Percentiles rank a stretch among this genome's conserved stretches.
phyloP scores from a whole-genome alignment of 2,888 invertebrate genomes.

The Sarcophaga variegata region DNA sequence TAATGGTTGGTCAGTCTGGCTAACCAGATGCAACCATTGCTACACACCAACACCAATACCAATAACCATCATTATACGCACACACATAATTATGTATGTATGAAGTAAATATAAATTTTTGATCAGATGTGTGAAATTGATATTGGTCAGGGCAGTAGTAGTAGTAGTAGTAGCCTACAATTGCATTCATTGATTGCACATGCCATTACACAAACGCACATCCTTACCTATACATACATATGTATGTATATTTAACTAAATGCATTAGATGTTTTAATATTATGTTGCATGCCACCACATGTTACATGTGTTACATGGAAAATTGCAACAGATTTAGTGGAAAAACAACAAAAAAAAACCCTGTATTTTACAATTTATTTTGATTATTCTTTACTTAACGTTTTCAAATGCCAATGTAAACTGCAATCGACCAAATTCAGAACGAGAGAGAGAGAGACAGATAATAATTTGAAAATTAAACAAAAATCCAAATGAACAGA shows the following conservation, averaged over 20 bases:
- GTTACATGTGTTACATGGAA: slow-evolving; percentile 26
- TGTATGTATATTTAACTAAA: neutral
- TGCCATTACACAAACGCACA: too few relatives aligned
- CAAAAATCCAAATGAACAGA: slow-evolving; percentile 15
- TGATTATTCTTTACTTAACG: slow-evolving; percentile 23
- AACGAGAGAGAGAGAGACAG: neutral
- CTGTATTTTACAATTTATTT: slow-evolving; percentile 22
- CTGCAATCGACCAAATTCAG: slow-evolving; percentile 8
- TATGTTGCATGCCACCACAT: neutral
- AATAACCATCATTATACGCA: neutral
- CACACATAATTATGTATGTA: slow-evolving; percentile 12
- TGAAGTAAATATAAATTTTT: too few relatives aligned
- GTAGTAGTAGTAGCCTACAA: neutral
- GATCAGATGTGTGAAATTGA: slow-evolving; percentile 41
- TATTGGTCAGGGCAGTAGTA: slow-evolving; percentile 10
- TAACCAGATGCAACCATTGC: slow-evolving; percentile 26
- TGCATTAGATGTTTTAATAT: neutral
- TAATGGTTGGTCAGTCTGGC: slow-evolving; percentile 41
- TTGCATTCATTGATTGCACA: neutral
- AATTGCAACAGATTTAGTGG: slow-evolving; percentile 23
- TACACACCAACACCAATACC: neutral
- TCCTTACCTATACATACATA: neutral
- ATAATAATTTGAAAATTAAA: slow-evolving; percentile 18
- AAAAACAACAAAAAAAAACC: neutral
- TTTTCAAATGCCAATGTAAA: slow-evolving; percentile 11